Evolutionary conservation across 2,888 invertebrate species (phyloP).

Genomic region (Oscheius sp.): DNA sequence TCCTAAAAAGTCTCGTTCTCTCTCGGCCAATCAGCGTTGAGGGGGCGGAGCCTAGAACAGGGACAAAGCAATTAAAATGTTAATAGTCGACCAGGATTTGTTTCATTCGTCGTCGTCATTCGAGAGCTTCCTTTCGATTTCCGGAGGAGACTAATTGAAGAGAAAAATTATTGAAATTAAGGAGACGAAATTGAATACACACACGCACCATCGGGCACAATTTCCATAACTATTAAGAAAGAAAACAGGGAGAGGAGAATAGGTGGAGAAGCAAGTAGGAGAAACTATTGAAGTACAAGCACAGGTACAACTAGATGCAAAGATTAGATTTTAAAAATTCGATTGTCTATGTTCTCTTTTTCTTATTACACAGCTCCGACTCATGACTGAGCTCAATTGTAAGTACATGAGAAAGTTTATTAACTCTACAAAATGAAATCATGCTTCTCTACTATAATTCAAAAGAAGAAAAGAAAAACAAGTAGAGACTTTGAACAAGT

Average conservation of each 20-base stretch:
- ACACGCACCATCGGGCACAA: constrained; percentile 30
- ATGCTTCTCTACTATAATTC: too few species aligned
- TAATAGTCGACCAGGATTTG: constrained; percentile 10
- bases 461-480: too few species aligned
- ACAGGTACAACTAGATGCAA: too few species aligned
- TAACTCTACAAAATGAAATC: too few species aligned
- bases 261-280: background rate
- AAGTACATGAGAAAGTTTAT: too few species aligned
- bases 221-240: constrained; percentile 29
- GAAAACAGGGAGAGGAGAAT: background rate
- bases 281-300: too few species aligned
- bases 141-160: constrained; percentile 21
- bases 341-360: too few species aligned
- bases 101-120: background rate
- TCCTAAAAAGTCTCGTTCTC: too few species aligned
- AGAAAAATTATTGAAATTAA: constrained; percentile 33
- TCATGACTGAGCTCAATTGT: too few species aligned
- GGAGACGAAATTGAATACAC: constrained; percentile 31
- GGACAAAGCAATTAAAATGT: constrained; percentile 30
- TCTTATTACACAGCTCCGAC: too few species aligned
- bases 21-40: background rate
- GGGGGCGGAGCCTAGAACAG: background rate
- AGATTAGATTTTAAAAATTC: too few species aligned
- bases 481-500: background rate
- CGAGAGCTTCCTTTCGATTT: constrained; percentile 1